These are phyloP conservation scores for Hyposoter dolosus DNA, from an alignment of 2,888 invertebrate genomes.

Conservation along the genomic window DNA sequence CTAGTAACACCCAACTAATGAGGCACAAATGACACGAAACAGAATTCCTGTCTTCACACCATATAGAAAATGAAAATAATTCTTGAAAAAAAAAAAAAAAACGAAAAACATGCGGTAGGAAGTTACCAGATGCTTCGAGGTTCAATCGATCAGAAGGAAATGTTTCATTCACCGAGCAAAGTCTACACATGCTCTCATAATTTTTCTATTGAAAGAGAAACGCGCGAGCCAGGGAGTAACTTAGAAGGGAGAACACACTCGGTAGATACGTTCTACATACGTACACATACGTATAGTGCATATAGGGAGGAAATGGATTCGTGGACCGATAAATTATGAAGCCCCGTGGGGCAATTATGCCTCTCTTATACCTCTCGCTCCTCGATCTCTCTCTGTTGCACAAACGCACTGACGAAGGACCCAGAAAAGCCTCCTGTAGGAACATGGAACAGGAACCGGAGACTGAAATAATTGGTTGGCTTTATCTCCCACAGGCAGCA, in stretches of 20 bases:
- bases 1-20: not conserved
- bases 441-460: conserved; percentile 63
- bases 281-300: conserved; percentile 18
- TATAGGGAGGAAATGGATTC: conserved; percentile 42
- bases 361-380: conserved; percentile 9
- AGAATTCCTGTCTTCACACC: not conserved
- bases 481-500: conserved; percentile 67
- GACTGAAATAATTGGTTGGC: conserved; percentile 70
- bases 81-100: not conserved
- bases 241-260: conserved; percentile 7
- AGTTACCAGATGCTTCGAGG: not conserved
- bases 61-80: not conserved
- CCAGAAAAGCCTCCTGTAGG: conserved; percentile 12
- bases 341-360: conserved; percentile 68
- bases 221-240: not conserved
- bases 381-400: conserved; percentile 23
- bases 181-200: not conserved
- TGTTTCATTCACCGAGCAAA: conserved; percentile 18
- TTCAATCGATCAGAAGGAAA: conserved; percentile 22
- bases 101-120: not conserved
- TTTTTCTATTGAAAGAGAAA: not conserved
- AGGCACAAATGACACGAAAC: not conserved
- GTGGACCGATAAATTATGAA: conserved; percentile 70
- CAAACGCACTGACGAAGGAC: conserved; percentile 22
- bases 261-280: not conserved